Evolutionary conservation across 2,797 vertebrate species (phyloP).

Genomic region (Acropternis orthonyx): DNA sequence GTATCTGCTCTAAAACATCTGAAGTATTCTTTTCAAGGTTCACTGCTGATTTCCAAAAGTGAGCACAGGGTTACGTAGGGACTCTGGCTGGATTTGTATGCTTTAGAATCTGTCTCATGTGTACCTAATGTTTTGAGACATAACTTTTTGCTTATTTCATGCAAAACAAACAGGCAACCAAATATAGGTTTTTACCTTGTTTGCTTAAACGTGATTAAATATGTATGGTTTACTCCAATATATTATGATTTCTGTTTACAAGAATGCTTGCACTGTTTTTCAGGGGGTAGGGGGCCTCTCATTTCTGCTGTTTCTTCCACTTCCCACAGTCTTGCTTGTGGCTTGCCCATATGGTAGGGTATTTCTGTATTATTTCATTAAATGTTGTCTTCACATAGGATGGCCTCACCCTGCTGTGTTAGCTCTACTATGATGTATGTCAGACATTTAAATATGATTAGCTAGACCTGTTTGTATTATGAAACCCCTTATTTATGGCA

Average conservation of each 20-base stretch:
- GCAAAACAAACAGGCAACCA: background rate
- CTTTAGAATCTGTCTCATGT: background rate
- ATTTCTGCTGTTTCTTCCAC: background rate
- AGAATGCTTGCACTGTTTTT: background rate
- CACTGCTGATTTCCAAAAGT: background rate
- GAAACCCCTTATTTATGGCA: background rate
- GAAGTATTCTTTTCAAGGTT: background rate
- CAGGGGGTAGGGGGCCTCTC: background rate
- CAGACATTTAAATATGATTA: background rate
- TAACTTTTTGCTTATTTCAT: background rate
- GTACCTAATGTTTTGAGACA: background rate
- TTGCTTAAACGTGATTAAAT: background rate
- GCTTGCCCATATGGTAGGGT: background rate
- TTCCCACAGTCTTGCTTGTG: background rate
- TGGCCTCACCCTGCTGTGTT: background rate
- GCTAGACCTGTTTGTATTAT: background rate
- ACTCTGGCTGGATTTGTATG: background rate
- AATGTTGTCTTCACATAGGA: background rate
- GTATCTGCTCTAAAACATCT: background rate
- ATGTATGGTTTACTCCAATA: background rate
- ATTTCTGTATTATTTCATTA: constrained; percentile 7
- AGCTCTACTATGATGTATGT: background rate
- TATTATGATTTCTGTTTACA: background rate
- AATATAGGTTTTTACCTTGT: background rate
- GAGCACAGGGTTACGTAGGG: background rate